These are phyloP conservation scores for Limnothrissa miodon DNA, from an alignment of 2,113 vertebrate species.

Conservation along the genomic window DNA sequence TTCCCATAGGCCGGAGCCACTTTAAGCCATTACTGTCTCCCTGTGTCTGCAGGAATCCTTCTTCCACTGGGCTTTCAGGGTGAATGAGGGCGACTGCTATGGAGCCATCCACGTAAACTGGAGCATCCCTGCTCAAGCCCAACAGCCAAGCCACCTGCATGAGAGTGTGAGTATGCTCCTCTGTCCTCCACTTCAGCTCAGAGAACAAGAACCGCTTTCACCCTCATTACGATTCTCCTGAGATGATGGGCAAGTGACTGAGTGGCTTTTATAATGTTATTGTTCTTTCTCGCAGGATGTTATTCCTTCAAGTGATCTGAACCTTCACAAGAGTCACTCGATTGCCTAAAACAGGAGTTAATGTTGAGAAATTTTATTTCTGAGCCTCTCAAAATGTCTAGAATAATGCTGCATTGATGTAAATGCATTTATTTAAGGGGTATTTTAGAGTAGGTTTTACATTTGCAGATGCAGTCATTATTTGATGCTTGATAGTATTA, in stretches of 20 bases:
- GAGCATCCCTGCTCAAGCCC: conserved; percentile 75
- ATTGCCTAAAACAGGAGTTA: neutral
- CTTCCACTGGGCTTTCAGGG: conserved; percentile 95
- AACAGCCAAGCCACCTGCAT: conserved; percentile 94
- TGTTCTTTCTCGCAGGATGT: neutral
- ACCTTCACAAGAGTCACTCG: neutral
- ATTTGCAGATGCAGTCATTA: neutral
- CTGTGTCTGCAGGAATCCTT: conserved; percentile 85
- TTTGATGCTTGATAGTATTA: neutral
- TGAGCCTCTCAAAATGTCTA: neutral
- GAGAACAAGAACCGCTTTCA: neutral
- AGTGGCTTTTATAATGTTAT: neutral
- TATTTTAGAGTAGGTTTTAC: neutral
- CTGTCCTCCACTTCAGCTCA: neutral
- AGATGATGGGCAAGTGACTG: neutral
- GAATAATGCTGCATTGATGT: neutral
- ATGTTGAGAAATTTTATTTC: neutral
- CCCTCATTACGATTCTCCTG: neutral
- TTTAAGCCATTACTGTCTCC: conserved; percentile 6
- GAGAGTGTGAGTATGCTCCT: conserved; percentile 81
- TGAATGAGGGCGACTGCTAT: conserved; percentile 83
- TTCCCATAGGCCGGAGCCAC: conserved; percentile 11
- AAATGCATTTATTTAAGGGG: neutral
- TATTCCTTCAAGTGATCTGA: neutral
- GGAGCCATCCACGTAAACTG: conserved; percentile 84